phyloP scores from a whole-genome alignment of 2,888 invertebrate genomes.

The Toxonevra muliebris region DNA sequence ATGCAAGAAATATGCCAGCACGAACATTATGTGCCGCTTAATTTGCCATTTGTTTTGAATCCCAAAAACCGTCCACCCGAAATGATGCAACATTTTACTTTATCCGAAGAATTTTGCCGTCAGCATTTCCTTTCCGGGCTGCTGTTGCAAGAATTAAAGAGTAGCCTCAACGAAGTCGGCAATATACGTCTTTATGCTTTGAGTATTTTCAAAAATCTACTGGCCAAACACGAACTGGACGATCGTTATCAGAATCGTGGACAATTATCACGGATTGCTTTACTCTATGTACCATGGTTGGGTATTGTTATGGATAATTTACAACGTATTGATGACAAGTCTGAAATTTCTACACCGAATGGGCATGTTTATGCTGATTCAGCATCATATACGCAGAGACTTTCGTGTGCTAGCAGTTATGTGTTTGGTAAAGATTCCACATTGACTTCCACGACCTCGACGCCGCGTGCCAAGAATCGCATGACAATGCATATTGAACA shows the following conservation, averaged over 20 bases:
- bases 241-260: conserved; percentile 85
- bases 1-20: conserved; percentile 90
- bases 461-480: conserved; percentile 72
- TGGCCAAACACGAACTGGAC: conserved; percentile 95
- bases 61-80: conserved; percentile 66
- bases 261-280: conserved; percentile 84
- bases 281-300: conserved; percentile 92
- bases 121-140: conserved; percentile 92
- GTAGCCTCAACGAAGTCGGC: conserved; percentile 84
- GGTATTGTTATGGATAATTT: conserved; percentile 88
- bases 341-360: conserved; percentile 56
- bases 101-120: conserved; percentile 86
- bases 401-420: conserved; percentile 71
- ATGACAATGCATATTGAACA: conserved; percentile 80
- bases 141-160: conserved; percentile 86
- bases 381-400: conserved; percentile 65
- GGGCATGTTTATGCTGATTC: conserved; percentile 64
- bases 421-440: conserved; percentile 67
- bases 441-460: conserved; percentile 58
- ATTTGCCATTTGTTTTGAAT: conserved; percentile 78
- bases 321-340: conserved; percentile 72
- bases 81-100: conserved; percentile 69
- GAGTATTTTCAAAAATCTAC: conserved; percentile 80
- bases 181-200: conserved; percentile 85
- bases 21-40: conserved; percentile 93